Conservation (phyloP, 2,888 invertebrate species). For the Melanotus villosus region DNA sequence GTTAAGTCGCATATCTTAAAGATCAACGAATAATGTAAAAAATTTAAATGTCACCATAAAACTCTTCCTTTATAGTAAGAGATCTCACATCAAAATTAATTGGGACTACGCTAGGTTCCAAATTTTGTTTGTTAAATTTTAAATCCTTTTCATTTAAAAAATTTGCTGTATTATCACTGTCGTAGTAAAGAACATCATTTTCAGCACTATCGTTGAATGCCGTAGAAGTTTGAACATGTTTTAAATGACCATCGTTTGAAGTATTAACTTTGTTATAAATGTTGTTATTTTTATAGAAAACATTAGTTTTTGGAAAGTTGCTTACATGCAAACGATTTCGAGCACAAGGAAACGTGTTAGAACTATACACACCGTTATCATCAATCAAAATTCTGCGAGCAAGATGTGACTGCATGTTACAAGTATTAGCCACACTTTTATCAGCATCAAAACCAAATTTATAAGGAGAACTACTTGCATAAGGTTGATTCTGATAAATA, state of each 20-base stretch:
- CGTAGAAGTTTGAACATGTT: not conserved
- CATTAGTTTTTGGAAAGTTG: not conserved
- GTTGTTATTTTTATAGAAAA: conserved; percentile 7
- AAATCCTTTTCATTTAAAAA: not conserved
- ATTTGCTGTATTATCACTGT: not conserved
- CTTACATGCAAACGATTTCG: conserved; percentile 20
- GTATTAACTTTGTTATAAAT: conserved; percentile 12
- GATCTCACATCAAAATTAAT: conserved; percentile 46
- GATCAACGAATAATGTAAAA: no score
- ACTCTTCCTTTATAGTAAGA: conserved; percentile 46
- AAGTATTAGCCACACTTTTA: not conserved
- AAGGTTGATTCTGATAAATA: conserved; percentile 60
- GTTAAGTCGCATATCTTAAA: no score
- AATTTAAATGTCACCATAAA: conserved; percentile 51
- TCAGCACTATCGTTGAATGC: not conserved
- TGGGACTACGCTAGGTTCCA: conserved; percentile 1
- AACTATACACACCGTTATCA: conserved; percentile 15
- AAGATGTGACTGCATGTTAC: conserved; percentile 10
- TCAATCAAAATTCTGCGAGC: conserved; percentile 13
- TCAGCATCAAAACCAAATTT: conserved; percentile 46
- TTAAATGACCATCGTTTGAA: not conserved
- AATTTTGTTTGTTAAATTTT: not conserved
- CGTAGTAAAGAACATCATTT: not conserved
- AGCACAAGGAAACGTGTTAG: conserved; percentile 12
- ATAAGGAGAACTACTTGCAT: conserved; percentile 64